Percentiles rank a stretch among this genome's conserved stretches.
Conservation (phyloP, 2,797 vertebrate genomes). For the Notamacropus eugenii region DNA sequence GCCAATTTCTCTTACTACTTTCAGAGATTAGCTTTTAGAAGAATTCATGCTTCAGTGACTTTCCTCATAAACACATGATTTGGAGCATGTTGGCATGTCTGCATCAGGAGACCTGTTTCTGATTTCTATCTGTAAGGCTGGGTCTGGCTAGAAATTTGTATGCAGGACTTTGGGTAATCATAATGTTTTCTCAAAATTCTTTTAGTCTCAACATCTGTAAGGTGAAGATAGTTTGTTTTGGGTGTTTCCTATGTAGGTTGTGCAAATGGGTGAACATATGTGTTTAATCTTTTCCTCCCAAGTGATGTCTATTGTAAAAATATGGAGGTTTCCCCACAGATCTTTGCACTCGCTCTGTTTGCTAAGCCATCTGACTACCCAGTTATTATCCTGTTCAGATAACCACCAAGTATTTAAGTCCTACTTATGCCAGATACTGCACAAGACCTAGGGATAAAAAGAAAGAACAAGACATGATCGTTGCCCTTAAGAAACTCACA, state of each 20-base stretch:
- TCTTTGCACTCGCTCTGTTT: not conserved
- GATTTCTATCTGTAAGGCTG: not conserved
- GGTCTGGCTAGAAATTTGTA: not conserved
- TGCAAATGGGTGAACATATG: not conserved
- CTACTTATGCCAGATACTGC: not conserved
- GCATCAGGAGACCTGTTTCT: not conserved
- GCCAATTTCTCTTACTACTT: conserved; percentile 47
- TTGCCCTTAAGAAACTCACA: not conserved
- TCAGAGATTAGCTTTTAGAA: conserved; percentile 35
- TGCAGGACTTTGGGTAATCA: not conserved
- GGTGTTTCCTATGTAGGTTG: not conserved
- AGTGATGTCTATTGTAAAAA: not conserved
- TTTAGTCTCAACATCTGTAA: not conserved
- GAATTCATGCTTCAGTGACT: not conserved
- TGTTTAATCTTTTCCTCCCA: not conserved
- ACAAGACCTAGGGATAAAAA: not conserved
- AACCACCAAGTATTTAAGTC: not conserved
- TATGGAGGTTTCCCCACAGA: not conserved
- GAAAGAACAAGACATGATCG: not conserved
- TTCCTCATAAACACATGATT: conserved; percentile 6
- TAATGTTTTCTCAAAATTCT: not conserved
- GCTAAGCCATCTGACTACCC: not conserved
- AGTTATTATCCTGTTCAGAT: not conserved
- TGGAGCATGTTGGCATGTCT: not conserved
- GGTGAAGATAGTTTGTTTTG: not conserved